Conservation (phyloP, 2,888 invertebrate species). For the Pasiphila rectangulata region DNA sequence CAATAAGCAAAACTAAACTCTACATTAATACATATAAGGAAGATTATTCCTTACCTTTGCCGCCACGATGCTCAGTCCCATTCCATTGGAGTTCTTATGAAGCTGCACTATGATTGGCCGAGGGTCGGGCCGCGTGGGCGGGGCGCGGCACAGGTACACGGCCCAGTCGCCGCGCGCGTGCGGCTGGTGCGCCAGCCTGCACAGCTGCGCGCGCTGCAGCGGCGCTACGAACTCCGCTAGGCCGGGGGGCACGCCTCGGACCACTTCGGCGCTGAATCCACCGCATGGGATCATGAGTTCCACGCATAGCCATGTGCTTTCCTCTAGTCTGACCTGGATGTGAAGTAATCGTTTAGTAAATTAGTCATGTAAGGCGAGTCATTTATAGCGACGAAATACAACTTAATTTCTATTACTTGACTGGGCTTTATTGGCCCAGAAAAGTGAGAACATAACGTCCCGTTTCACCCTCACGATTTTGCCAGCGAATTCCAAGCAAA, state of each 20-base stretch:
- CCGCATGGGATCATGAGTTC: constrained; percentile 97
- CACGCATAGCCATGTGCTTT: constrained; percentile 93
- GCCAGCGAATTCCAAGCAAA: too few species aligned
- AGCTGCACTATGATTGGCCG: constrained; percentile 90
- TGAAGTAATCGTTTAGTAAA: too few species aligned
- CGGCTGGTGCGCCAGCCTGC: constrained; percentile 94
- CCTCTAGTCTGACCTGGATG: constrained; percentile 90
- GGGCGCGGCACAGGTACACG: constrained; percentile 91
- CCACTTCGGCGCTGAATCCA: constrained; percentile 98
- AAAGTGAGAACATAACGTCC: too few species aligned
- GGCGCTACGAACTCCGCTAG: constrained; percentile 93
- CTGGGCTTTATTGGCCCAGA: too few species aligned
- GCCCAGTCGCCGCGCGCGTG: constrained; percentile 97
- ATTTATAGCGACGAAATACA: too few species aligned
- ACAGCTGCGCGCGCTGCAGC: constrained; percentile 91
- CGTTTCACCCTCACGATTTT: too few species aligned
- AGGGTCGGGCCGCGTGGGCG: constrained; percentile 81
- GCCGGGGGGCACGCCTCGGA: constrained; percentile 96
- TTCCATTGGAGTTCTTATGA: constrained; percentile 96
- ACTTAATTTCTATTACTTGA: too few species aligned
- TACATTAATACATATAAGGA: too few species aligned
- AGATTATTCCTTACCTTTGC: constrained; percentile 96
- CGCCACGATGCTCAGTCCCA: constrained; percentile 99
- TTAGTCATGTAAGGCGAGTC: too few species aligned
- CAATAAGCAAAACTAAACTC: too few species aligned